Percentiles rank a stretch among this genome's conserved stretches.
phyloP scores from a whole-genome alignment of 2,113 vertebrate species.

The Trichechus manatus region DNA sequence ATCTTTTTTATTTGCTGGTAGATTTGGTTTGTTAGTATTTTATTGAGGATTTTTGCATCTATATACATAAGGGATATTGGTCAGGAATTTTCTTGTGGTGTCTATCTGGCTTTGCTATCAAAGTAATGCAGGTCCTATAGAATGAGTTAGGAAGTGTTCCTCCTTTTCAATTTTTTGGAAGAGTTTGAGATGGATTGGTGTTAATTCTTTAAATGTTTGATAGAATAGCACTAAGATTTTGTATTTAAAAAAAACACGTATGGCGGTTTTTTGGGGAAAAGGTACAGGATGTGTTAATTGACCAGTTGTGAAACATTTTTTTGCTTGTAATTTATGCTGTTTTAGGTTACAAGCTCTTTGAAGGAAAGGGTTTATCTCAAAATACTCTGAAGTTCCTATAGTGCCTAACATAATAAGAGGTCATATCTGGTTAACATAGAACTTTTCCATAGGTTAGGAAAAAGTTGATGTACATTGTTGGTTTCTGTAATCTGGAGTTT shows the following conservation, averaged over 20 bases:
- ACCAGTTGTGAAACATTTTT: background rate
- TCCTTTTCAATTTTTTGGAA: no score
- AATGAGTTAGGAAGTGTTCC: no score
- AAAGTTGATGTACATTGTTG: constrained; percentile 32
- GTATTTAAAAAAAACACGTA: background rate
- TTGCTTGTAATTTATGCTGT: background rate
- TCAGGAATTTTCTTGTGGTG: no score
- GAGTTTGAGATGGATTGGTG: no score
- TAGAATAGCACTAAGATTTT: background rate
- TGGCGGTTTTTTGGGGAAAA: no score
- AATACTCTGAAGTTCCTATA: background rate
- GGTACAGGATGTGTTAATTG: background rate
- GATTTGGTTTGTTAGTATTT: no score
- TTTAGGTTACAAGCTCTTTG: constrained; percentile 6
- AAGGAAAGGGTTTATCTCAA: background rate
- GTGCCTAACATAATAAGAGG: background rate
- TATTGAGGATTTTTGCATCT: no score
- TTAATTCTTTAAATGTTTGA: no score
- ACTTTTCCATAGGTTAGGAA: background rate
- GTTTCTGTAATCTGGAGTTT: background rate
- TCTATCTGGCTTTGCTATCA: no score
- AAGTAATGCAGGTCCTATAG: no score
- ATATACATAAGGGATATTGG: no score
- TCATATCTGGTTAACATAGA: background rate
- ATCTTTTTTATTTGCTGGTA: no score